Percentiles rank a stretch among this genome's conserved stretches.
These are phyloP conservation scores for Diaprepes abbreviatus DNA, from an alignment of 2,888 invertebrate genomes.

Conservation along the genomic window DNA sequence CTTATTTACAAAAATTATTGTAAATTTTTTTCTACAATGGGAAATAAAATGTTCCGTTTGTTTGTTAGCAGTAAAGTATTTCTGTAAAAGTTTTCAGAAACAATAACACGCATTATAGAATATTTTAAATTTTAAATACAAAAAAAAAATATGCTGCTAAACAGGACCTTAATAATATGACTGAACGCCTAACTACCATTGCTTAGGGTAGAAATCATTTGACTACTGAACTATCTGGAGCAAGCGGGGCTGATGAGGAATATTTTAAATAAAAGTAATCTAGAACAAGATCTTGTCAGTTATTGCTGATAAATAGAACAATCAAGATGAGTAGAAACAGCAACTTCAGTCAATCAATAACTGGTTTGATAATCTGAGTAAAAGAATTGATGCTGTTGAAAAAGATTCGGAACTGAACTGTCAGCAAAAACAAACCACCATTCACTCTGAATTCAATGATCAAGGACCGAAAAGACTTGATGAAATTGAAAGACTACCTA, in stretches of 20 bases:
- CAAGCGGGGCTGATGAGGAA: slow-evolving; percentile 76
- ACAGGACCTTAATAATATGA: slow-evolving; percentile 87
- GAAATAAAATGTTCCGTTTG: no score
- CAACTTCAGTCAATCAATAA: slow-evolving; percentile 82
- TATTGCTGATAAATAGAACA: slow-evolving; percentile 81
- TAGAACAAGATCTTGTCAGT: slow-evolving; percentile 82
- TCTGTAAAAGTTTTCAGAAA: no score
- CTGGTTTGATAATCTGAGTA: slow-evolving; percentile 86
- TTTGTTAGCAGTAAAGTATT: no score
- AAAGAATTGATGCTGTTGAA: slow-evolving; percentile 86
- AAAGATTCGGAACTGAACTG: slow-evolving; percentile 88
- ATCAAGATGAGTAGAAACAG: slow-evolving; percentile 84
- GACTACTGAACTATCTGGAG: slow-evolving; percentile 77
- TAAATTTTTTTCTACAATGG: no score
- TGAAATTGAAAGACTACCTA: slow-evolving; percentile 78
- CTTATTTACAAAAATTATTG: neutral
- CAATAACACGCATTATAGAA: no score
- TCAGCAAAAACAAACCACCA: slow-evolving; percentile 81
- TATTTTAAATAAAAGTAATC: slow-evolving; percentile 78
- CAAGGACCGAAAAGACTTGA: slow-evolving; percentile 81
- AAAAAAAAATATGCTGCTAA: slow-evolving; percentile 93
- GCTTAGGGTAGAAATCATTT: slow-evolving; percentile 84
- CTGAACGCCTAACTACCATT: slow-evolving; percentile 83
- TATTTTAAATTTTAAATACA: no score
- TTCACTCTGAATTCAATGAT: slow-evolving; percentile 81